Conservation (phyloP, 2,888 invertebrate species). For the Chironomus riparius region DNA sequence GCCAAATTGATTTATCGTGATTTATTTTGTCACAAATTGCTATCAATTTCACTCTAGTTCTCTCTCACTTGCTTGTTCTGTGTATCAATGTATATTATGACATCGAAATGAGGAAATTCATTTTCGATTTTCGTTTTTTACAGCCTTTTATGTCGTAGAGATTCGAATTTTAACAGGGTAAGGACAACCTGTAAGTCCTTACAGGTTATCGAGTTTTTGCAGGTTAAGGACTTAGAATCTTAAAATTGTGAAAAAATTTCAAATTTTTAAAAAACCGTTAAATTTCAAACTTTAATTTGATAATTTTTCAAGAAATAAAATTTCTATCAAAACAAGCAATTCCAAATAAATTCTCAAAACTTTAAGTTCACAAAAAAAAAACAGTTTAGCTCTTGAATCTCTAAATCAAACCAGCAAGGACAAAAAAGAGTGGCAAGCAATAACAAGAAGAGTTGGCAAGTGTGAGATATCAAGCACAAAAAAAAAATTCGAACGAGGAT, state of each 20-base stretch:
- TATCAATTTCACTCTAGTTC: neutral
- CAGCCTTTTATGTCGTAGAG: neutral
- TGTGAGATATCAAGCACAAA: neutral
- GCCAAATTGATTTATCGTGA: constrained; percentile 8
- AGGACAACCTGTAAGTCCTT: no score
- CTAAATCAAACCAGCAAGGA: neutral
- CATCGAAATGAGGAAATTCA: neutral
- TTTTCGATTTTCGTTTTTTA: neutral
- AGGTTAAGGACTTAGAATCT: no score
- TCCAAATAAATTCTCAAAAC: no score
- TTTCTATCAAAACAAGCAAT: no score
- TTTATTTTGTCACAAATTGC: constrained; percentile 12
- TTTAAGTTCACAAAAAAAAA: neutral
- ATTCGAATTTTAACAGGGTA: no score
- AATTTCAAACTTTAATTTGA: no score
- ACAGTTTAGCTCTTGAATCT: neutral
- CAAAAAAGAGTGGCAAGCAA: neutral
- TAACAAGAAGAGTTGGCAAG: neutral
- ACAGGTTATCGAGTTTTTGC: no score
- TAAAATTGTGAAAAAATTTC: no score
- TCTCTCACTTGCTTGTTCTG: neutral
- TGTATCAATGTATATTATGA: constrained; percentile 4
- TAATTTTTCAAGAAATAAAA: no score
- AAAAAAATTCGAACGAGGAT: neutral
- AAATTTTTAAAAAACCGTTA: no score